Evolutionary conservation across 2,888 invertebrate species (phyloP), one percentile per base, ranked within the genome.

Genomic region (Netelia virgata): DNA sequence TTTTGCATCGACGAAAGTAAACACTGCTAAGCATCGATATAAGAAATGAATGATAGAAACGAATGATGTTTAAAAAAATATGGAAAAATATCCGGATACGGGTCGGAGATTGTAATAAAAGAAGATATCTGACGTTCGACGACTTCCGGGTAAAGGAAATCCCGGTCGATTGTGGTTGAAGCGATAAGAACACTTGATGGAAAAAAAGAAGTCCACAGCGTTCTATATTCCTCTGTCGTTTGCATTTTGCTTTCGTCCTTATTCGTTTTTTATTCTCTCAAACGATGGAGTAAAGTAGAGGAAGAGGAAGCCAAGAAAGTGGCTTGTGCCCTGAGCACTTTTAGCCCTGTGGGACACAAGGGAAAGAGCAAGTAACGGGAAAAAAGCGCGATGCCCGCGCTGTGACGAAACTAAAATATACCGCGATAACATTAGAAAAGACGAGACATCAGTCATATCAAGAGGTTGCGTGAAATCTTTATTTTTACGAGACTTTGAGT

Each of bases 401-500:
- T 41, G 53, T 16, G 63, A 66, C 28, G 64, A 79, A 41, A 79
- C 84, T 53, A 77, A 84, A 84, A 84, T 80, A 84, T 68, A 72
- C 66, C 66, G 36, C 36, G 53, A 59, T 68, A 80, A 77, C 72
- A 80, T 80, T 80, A 84, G 76, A 73, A 57, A 64, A 59, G 41
- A 72, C 57, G 63, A 43, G 20, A 43, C 70, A 69, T 66, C 70
- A 59, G 75, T 66, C 66, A 73, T 84, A 77, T 84, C 63, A 80
- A 72, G 76, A 76, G 72, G 59, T 47, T 23, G 53, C 47, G n/a
- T 23, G 76, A 68, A 73, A 53, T 59, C 76, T 80, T 84, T 74
- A 80, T 84, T 84, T 84, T 84, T 76, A 80, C 80, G 50, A 77
- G 68, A 72, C 59, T 57, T 75, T 69, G 57, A 50, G 68, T 69